Evolutionary conservation across 2,888 invertebrate species (phyloP).

Genomic region (Dicranocentrus wangi): DNA sequence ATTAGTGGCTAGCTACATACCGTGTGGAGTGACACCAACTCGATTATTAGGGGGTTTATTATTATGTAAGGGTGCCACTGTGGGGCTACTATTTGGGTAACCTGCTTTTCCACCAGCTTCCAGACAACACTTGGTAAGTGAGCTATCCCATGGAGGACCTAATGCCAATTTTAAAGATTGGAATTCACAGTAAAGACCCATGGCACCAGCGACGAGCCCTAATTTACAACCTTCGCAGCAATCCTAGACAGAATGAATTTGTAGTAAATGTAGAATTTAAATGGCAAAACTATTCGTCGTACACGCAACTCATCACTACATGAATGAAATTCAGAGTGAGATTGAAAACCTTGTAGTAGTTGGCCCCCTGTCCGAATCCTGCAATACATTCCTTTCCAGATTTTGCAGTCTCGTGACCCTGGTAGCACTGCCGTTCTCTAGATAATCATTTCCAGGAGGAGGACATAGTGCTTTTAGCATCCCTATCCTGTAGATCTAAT

Average conservation of each 20-base stretch:
- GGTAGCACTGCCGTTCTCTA: slow-evolving; percentile 77
- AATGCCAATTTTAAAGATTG: slow-evolving; percentile 76
- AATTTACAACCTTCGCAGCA: slow-evolving; percentile 81
- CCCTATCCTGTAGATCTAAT: too few species aligned
- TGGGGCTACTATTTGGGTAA: slow-evolving; percentile 36
- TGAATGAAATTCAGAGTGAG: neutral
- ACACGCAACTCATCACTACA: too few species aligned
- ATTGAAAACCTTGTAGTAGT: slow-evolving; percentile 72
- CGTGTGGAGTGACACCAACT: too few species aligned
- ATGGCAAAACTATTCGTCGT: neutral
- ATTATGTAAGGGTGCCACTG: too few species aligned
- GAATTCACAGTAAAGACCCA: slow-evolving; percentile 78
- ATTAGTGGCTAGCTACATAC: too few species aligned
- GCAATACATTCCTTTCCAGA: slow-evolving; percentile 75
- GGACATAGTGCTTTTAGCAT: neutral
- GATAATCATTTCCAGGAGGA: slow-evolving; percentile 69
- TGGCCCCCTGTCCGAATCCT: slow-evolving; percentile 70
- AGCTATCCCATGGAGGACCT: slow-evolving; percentile 79
- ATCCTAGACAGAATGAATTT: slow-evolving; percentile 74
- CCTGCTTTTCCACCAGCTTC: slow-evolving; percentile 74
- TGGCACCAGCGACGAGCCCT: slow-evolving; percentile 79
- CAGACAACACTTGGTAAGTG: slow-evolving; percentile 80
- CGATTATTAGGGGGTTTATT: too few species aligned
- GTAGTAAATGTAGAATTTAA: neutral
- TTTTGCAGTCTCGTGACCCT: slow-evolving; percentile 77